Conservation (phyloP, 2,797 vertebrate genomes). For the Melanotaenia pygmaea region DNA sequence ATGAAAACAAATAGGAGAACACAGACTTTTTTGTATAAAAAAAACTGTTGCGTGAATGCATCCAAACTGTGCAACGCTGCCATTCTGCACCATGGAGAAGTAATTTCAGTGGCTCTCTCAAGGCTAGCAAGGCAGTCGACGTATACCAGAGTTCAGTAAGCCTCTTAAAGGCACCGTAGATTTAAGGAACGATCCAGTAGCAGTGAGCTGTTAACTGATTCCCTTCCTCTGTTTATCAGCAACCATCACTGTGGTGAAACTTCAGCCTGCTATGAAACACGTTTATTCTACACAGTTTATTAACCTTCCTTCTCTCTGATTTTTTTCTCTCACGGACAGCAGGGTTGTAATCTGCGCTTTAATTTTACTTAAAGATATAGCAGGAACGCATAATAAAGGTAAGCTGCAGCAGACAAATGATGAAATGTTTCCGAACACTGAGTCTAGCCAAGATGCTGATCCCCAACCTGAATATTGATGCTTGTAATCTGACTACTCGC, state of each 20-base stretch:
- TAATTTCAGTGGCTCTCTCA: slow-evolving; percentile 24
- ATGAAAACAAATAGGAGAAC: not conserved
- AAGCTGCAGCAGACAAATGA: slow-evolving; percentile 30
- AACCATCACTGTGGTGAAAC: slow-evolving; percentile 40
- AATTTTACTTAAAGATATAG: slow-evolving; percentile 55
- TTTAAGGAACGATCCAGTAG: slow-evolving; percentile 49
- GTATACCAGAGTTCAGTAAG: slow-evolving; percentile 32
- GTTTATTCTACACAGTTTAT: slow-evolving; percentile 41
- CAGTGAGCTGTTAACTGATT: slow-evolving; percentile 57
- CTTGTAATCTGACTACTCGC: not conserved
- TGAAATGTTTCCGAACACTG: slow-evolving; percentile 29
- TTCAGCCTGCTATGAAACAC: slow-evolving; percentile 35
- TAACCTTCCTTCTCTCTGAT: not conserved
- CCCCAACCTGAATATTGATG: not conserved
- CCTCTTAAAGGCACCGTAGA: slow-evolving; percentile 23
- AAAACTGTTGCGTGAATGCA: not conserved
- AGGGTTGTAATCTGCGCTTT: slow-evolving; percentile 37
- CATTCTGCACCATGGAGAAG: not conserved
- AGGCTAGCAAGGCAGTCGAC: slow-evolving; percentile 15
- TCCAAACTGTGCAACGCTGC: not conserved
- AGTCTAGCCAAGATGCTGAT: slow-evolving; percentile 7
- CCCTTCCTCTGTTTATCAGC: slow-evolving; percentile 40
- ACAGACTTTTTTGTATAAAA: not conserved
- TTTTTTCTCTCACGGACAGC: slow-evolving; percentile 18
- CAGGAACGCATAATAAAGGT: slow-evolving; percentile 43